phyloP scores from a whole-genome alignment of 2,113 vertebrate species.

The Psephotus haematonotus region DNA sequence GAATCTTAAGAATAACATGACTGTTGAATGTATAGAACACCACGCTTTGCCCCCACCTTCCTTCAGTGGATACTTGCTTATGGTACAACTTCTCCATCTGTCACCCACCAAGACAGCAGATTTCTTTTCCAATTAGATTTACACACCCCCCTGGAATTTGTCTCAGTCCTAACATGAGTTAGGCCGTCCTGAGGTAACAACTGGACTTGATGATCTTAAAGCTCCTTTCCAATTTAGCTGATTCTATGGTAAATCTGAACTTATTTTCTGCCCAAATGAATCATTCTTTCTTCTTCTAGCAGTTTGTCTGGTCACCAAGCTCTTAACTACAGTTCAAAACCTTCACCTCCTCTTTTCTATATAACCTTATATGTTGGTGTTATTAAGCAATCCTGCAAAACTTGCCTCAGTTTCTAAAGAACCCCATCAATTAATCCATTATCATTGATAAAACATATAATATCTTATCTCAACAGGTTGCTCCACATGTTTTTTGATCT shows the following conservation, averaged over 20 bases:
- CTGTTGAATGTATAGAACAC: neutral
- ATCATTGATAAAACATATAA: neutral
- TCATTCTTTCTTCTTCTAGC: neutral
- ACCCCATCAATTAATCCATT: neutral
- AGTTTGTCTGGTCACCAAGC: neutral
- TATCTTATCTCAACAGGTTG: neutral
- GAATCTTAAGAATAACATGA: neutral
- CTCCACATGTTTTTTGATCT: neutral
- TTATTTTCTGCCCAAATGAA: neutral
- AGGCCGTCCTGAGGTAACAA: neutral
- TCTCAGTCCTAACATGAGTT: neutral
- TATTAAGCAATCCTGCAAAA: neutral
- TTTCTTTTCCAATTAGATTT: neutral
- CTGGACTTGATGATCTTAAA: neutral
- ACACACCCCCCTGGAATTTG: rapidly evolving
- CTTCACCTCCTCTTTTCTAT: neutral
- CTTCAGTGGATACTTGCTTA: neutral
- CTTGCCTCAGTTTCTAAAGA: neutral
- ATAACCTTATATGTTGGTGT: neutral
- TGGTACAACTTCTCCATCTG: neutral
- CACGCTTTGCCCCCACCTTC: neutral
- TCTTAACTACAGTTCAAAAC: neutral
- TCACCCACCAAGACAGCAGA: neutral
- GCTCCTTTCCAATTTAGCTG: neutral
- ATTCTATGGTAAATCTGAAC: neutral